phyloP scores from a whole-genome alignment of 30 jellyfish, hydroid and myxozoan species.

The Cassiopea andromeda region DNA sequence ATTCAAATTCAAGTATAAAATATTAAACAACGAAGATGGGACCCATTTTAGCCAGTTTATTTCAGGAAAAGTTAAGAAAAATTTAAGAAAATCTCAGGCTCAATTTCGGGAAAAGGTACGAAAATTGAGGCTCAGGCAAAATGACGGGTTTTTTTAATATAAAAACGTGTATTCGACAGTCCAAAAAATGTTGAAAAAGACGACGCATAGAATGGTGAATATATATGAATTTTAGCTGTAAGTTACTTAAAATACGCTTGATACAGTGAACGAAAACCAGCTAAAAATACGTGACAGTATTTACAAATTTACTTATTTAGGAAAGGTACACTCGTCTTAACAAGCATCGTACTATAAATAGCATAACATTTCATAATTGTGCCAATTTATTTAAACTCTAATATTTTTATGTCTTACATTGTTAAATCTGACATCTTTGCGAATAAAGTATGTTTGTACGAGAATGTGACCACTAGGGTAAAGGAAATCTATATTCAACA shows the following conservation, averaged over 20 bases:
- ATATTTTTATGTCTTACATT: not conserved
- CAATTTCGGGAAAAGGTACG: no score
- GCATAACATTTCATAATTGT: no score
- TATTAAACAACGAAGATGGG: no score
- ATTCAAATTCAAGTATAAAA: no score
- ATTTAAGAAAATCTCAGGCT: no score
- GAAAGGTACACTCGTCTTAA: not conserved
- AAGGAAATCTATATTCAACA: not conserved
- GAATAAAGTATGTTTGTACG: not conserved
- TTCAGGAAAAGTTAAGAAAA: no score
- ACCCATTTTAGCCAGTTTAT: no score
- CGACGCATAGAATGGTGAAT: not conserved
- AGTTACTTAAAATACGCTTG: not conserved
- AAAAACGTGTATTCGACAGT: no score
- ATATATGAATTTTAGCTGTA: not conserved
- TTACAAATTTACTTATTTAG: not conserved
- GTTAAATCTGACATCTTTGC: not conserved
- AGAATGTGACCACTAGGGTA: not conserved
- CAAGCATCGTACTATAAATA: not conserved
- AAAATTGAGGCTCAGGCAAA: no score
- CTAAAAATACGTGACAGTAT: not conserved
- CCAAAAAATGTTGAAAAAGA: not conserved
- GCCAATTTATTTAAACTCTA: not conserved
- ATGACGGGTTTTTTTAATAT: no score
- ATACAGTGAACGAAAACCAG: not conserved